These are phyloP conservation scores for Drosophila quinaria DNA, from an alignment of 2,888 invertebrate species.

Conservation along the genomic window DNA sequence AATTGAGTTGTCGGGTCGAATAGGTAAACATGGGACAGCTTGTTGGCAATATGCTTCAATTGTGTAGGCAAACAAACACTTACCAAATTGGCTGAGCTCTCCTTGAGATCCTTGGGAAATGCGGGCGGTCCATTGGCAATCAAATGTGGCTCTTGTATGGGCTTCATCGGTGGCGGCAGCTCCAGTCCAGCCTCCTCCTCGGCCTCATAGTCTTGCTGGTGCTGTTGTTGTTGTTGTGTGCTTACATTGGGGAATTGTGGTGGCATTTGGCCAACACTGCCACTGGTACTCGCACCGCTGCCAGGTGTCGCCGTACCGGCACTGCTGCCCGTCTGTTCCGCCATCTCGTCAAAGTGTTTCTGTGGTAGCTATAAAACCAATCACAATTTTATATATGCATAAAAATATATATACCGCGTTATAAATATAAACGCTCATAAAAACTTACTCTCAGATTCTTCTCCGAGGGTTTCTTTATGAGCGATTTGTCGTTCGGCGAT, in stretches of 20 bases:
- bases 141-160: slow-evolving; percentile 90
- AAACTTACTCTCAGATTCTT: slow-evolving; percentile 92
- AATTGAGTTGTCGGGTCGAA: not conserved
- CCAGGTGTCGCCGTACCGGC: slow-evolving; percentile 57
- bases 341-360: slow-evolving; percentile 85
- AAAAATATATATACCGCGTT: slow-evolving; percentile 27
- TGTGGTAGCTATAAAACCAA: slow-evolving; percentile 73
- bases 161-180: slow-evolving; percentile 98
- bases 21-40: slow-evolving; percentile 16
- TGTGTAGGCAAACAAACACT: slow-evolving; percentile 40
- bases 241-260: slow-evolving; percentile 66
- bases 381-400: slow-evolving; percentile 15
- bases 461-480: slow-evolving; percentile 93
- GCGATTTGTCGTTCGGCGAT: slow-evolving; percentile 87
- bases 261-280: slow-evolving; percentile 57
- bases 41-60: slow-evolving; percentile 11
- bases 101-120: slow-evolving; percentile 86
- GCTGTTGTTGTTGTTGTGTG: slow-evolving; percentile 75
- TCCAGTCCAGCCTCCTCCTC: slow-evolving; percentile 94
- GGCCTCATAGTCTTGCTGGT: slow-evolving; percentile 85
- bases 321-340: slow-evolving; percentile 65
- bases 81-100: slow-evolving; percentile 88
- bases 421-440: slow-evolving; percentile 62
- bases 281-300: slow-evolving; percentile 58
- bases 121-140: slow-evolving; percentile 85